Conservation (phyloP, 2,888 invertebrate species). For the Dryadula phaetusa region DNA sequence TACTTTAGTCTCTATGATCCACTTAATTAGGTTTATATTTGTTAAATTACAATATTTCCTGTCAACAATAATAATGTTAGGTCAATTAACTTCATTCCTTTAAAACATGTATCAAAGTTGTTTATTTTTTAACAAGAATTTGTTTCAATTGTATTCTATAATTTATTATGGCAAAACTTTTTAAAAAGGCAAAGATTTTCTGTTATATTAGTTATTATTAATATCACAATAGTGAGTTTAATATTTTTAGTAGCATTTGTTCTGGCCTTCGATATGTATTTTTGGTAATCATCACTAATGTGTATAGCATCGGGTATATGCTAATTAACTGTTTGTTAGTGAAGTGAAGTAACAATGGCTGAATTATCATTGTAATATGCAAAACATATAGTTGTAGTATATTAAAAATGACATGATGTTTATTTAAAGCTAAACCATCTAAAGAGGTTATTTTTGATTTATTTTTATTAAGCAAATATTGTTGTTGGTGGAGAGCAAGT, state of each 20-base stretch:
- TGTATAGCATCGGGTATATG: neutral
- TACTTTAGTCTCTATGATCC: constrained; percentile 7
- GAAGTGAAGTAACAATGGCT: neutral
- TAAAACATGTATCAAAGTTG: neutral
- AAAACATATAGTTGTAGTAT: neutral
- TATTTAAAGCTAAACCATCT: neutral
- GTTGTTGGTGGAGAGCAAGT: too few relatives aligned
- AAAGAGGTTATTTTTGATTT: neutral
- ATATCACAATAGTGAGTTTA: neutral
- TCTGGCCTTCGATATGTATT: neutral
- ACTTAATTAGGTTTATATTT: constrained; percentile 13
- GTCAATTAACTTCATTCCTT: constrained; percentile 23
- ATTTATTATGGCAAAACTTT: neutral
- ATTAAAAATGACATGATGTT: too few relatives aligned
- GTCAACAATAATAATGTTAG: constrained; percentile 16
- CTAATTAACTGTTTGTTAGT: neutral
- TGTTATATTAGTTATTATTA: too few relatives aligned
- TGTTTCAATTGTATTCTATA: neutral
- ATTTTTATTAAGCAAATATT: neutral
- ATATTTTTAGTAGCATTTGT: neutral
- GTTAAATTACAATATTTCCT: constrained; percentile 13
- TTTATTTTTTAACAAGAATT: neutral
- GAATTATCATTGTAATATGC: neutral
- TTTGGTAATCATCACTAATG: neutral
- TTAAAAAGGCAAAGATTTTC: too few relatives aligned